Conservation (phyloP, 2,888 invertebrate genomes). For the Congeria kusceri region DNA sequence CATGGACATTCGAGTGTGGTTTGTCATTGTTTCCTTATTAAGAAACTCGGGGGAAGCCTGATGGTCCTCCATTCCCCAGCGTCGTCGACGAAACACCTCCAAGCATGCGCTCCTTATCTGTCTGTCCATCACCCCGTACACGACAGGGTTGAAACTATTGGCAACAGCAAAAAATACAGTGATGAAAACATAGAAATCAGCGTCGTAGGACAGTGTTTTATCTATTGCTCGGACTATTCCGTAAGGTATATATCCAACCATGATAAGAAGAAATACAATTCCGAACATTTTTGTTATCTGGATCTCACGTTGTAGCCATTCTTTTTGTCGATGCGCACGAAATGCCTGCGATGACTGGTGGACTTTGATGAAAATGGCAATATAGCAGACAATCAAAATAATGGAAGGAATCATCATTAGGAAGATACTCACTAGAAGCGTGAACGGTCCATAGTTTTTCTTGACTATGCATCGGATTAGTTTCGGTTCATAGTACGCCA, state of each 20-base stretch:
- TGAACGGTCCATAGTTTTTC: conserved; percentile 79
- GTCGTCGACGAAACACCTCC: conserved; percentile 64
- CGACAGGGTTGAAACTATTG: conserved; percentile 82
- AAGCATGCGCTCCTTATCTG: conserved; percentile 81
- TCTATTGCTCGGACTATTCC: conserved; percentile 83
- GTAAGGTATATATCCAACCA: conserved; percentile 83
- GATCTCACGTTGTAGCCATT: conserved; percentile 82
- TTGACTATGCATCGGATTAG: conserved; percentile 81
- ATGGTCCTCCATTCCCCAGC: conserved; percentile 41
- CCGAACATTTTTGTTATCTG: conserved; percentile 85
- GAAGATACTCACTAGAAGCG: conserved; percentile 79
- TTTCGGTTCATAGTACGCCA: conserved; percentile 82
- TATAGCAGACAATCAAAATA: conserved; percentile 82
- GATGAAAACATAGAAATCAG: conserved; percentile 83
- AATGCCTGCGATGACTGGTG: conserved; percentile 79
- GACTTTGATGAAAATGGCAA: conserved; percentile 83
- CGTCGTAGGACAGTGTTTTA: conserved; percentile 76
- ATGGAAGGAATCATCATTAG: conserved; percentile 84
- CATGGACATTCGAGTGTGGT: conserved; percentile 59
- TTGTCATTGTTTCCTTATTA: conserved; percentile 66
- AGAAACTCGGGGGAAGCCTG: conserved; percentile 61
- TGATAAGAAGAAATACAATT: conserved; percentile 83
- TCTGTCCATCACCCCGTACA: conserved; percentile 84
- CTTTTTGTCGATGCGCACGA: conserved; percentile 75
- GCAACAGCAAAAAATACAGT: conserved; percentile 84